Percentiles rank a stretch among this genome's conserved stretches.
phyloP scores from a whole-genome alignment of 2,797 vertebrate species.

The Sebastes itinus region DNA sequence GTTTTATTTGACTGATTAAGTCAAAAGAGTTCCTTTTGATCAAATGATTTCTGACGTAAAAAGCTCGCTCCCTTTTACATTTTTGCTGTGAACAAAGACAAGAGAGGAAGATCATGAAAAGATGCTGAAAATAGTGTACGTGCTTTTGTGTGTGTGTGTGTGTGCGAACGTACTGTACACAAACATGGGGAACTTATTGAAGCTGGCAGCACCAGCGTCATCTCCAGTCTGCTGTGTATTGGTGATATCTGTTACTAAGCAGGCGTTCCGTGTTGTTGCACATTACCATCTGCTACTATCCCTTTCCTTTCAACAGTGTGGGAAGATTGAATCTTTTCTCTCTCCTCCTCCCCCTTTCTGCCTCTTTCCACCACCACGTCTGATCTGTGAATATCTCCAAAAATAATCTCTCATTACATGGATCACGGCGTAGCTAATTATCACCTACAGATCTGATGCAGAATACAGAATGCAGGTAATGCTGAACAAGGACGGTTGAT shows the following conservation, averaged over 20 bases:
- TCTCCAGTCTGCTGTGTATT: slow-evolving; percentile 54
- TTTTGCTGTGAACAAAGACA: slow-evolving; percentile 8
- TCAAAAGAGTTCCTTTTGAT: slow-evolving; percentile 6
- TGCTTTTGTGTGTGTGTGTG: not conserved
- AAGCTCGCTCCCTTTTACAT: slow-evolving; percentile 1
- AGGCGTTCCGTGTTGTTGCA: slow-evolving; percentile 64
- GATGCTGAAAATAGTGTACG: not conserved
- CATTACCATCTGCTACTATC: slow-evolving; percentile 75
- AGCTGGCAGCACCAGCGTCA: slow-evolving; percentile 55
- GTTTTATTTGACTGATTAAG: not conserved
- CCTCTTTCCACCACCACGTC: slow-evolving; percentile 34
- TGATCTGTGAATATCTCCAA: slow-evolving; percentile 55
- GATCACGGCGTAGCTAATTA: slow-evolving; percentile 58
- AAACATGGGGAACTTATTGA: slow-evolving; percentile 58
- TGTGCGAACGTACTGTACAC: slow-evolving; percentile 1
- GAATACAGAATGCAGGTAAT: slow-evolving; percentile 33
- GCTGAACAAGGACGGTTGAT: not conserved
- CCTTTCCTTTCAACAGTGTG: slow-evolving; percentile 68
- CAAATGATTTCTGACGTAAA: slow-evolving; percentile 2
- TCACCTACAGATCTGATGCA: slow-evolving; percentile 44
- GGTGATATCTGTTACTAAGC: slow-evolving; percentile 71
- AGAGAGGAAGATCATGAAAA: not conserved
- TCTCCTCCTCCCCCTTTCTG: not conserved
- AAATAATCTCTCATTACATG: slow-evolving; percentile 62
- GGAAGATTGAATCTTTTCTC: slow-evolving; percentile 59